Conservation (phyloP, 2,797 vertebrate genomes). For the Peromyscus eremicus region DNA sequence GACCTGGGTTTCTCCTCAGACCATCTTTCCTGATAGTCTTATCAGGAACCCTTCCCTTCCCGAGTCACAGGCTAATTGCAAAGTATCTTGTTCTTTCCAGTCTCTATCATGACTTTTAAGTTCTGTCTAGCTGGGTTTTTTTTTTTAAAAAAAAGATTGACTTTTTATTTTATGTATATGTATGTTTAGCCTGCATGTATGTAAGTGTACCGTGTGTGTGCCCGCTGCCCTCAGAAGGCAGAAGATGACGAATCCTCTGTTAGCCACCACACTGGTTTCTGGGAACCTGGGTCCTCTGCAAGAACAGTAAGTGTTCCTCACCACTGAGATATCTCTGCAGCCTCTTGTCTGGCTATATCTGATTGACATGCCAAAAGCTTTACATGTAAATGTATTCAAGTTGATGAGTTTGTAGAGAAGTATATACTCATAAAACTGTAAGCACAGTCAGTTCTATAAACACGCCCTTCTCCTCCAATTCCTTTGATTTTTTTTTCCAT, state of each 20-base stretch:
- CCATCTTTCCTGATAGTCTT: background rate
- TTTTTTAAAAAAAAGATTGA: background rate
- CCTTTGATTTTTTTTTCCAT: background rate
- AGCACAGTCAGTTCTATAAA: background rate
- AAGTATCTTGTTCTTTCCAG: background rate
- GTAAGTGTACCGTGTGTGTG: background rate
- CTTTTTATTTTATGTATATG: background rate
- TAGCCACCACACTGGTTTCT: background rate
- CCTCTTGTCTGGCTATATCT: background rate
- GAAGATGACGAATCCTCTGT: background rate
- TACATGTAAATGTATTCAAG: background rate
- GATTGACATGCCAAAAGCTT: background rate
- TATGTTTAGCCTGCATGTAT: background rate
- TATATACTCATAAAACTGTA: background rate
- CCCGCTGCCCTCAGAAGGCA: background rate
- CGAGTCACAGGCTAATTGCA: background rate
- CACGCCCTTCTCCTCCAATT: background rate
- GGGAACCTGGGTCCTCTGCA: background rate
- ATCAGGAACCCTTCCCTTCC: background rate
- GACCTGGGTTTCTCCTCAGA: background rate
- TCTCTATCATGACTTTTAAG: background rate
- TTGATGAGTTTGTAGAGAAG: background rate
- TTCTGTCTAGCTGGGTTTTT: background rate
- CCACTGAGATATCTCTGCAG: background rate
- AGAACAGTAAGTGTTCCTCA: background rate